phyloP scores from a whole-genome alignment of 2,888 invertebrate genomes.

The Sesia apiformis region DNA sequence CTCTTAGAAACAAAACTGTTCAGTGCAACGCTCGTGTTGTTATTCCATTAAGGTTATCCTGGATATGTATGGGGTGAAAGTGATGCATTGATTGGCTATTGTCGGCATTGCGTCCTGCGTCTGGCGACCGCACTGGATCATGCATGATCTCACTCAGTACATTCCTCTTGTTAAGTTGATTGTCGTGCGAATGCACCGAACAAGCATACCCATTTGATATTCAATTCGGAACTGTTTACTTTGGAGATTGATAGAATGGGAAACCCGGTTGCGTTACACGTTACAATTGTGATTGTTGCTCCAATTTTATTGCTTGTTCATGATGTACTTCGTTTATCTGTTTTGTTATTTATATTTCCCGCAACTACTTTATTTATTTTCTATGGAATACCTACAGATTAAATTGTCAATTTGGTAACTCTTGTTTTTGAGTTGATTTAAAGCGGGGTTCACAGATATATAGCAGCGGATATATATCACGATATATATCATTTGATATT shows the following conservation, averaged over 20 bases:
- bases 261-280: constrained; percentile 35
- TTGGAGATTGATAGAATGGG: constrained; percentile 40
- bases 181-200: constrained; percentile 50
- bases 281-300: constrained; percentile 18
- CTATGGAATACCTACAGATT: too few relatives aligned
- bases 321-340: too few relatives aligned
- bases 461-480: too few relatives aligned
- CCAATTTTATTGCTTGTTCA: too few relatives aligned
- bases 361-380: background rate
- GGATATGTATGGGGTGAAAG: constrained; percentile 53
- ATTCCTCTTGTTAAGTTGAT: constrained; percentile 52
- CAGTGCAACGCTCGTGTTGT: constrained; percentile 25
- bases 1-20: constrained; percentile 49
- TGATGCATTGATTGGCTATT: constrained; percentile 59
- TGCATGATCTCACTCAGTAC: constrained; percentile 43
- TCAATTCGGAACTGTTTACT: constrained; percentile 39
- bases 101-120: constrained; percentile 29
- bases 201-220: constrained; percentile 46
- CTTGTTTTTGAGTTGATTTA: too few relatives aligned
- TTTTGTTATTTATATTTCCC: constrained; percentile 1
- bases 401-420: too few relatives aligned
- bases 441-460: too few relatives aligned
- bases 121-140: constrained; percentile 41
- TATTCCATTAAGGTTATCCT: constrained; percentile 57
- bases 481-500: too few relatives aligned